A percentile compares a stretch with the other conserved stretches of the same genome.
Evolutionary conservation across 2,797 vertebrate species (phyloP).

Genomic region (Chelmon rostratus): DNA sequence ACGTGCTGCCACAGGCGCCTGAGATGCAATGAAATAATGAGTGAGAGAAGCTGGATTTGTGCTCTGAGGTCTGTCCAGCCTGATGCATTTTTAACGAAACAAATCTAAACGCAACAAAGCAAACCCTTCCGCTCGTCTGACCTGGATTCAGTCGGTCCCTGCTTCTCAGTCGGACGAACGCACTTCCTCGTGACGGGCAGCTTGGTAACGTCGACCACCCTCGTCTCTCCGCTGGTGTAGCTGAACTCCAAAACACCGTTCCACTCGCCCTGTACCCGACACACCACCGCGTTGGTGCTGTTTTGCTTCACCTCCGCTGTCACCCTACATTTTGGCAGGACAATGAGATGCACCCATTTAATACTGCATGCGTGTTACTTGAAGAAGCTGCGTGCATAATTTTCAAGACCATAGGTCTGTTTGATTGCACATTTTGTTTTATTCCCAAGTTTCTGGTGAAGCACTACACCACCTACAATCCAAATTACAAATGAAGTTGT

Average conservation of each 20-base stretch:
- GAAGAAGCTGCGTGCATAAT: neutral
- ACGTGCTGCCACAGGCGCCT: conserved; percentile 96
- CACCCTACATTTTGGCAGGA: conserved; percentile 82
- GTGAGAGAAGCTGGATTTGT: too few relatives aligned
- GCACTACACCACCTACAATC: too few relatives aligned
- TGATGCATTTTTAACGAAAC: too few relatives aligned
- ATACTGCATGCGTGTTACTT: neutral
- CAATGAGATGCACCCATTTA: neutral
- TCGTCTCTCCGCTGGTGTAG: conserved; percentile 91
- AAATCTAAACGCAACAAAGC: neutral
- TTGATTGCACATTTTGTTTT: too few relatives aligned
- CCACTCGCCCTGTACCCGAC: conserved; percentile 98
- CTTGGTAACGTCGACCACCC: conserved; percentile 91
- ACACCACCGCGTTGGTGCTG: conserved; percentile 90
- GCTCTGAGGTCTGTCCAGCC: too few relatives aligned
- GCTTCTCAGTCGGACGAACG: conserved; percentile 92
- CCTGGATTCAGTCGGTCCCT: conserved; percentile 96
- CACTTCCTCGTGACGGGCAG: conserved; percentile 91
- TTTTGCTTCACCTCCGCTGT: conserved; percentile 98
- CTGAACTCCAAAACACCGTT: conserved; percentile 95
- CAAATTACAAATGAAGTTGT: too few relatives aligned
- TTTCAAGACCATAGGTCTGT: neutral
- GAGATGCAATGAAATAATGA: neutral
- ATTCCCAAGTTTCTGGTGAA: too few relatives aligned
- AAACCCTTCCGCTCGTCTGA: conserved; percentile 55